Evolutionary conservation across 2,797 vertebrate genomes (phyloP), one percentile per base, ranked within the genome.

Genomic region (Discoglossus pictus): DNA sequence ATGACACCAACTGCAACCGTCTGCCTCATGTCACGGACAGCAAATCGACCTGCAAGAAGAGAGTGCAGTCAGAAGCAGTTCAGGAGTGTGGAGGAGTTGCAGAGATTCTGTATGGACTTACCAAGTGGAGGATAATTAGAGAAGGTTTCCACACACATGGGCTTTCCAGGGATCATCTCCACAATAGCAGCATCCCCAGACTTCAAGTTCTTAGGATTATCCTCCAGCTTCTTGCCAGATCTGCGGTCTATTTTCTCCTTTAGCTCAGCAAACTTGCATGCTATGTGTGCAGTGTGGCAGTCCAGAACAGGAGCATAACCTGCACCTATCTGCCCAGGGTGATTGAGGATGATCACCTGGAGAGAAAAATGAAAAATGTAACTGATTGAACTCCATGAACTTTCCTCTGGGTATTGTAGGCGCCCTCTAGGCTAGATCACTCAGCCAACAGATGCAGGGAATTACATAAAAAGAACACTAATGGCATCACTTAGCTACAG

Each of bases 181-280:
- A 84, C 60, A 42, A 84, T 80, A 61, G 79, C 83, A 1, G 83
- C 82, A 53, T 86, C 83, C 13, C 84, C 82, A 58, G 81, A 85
- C 59, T 80, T 87, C 17, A 89, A 75, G 31, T 15, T 55, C 74
- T 80, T 83, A 52, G 80, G 84, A 61, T 87, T 83, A 53, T 90
- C 86, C 75, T 92, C 89, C 20, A 91, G 79, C 75, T 87, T 88
- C 78, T 92, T 91, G 64, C 90, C 90, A 1, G 90, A 91, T 73
- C 91, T 87, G 43, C 91, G 89, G 75, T 93, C 91, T 1, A 92
- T 93, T 79, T 92, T 92, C 80, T 92, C 90, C 60, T 85, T 90
- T 21, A 93, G 86, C 74, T 92, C 82, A n/a, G 66, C 74, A 72
- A 85, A 87, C 73, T 83, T 88, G 75, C 86, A 87, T 54, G 85